Evolutionary conservation across 2,113 vertebrate genomes (phyloP).

Genomic region (Catharus minimus): DNA sequence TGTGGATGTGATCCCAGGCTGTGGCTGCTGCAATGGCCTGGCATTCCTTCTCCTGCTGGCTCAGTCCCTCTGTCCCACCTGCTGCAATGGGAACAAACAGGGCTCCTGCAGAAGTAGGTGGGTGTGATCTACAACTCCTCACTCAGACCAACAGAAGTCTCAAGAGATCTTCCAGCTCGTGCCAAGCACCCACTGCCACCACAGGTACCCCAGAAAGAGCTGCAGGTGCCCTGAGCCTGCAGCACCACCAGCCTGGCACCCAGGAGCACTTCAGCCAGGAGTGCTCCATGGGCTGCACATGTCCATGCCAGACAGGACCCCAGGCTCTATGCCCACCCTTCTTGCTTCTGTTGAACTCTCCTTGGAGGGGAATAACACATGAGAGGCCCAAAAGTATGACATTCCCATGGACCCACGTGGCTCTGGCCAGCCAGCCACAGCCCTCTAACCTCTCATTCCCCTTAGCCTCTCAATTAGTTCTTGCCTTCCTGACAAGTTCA

Average conservation of each 20-base stretch:
- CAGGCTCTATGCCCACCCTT: background rate
- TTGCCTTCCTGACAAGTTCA: constrained; percentile 49
- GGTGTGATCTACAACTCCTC: background rate
- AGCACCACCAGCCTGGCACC: background rate
- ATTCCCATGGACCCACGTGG: background rate
- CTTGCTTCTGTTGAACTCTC: background rate
- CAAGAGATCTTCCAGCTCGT: background rate
- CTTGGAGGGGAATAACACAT: background rate
- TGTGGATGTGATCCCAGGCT: fast-evolving
- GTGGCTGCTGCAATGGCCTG: background rate
- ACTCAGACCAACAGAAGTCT: background rate
- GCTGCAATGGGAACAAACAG: background rate
- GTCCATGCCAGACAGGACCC: background rate
- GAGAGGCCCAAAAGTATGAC: background rate
- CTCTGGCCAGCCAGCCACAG: background rate
- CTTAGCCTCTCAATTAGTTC: constrained; percentile 15
- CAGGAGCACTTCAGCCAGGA: background rate
- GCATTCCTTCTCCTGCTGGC: too few relatives aligned
- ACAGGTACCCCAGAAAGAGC: background rate
- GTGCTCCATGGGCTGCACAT: background rate
- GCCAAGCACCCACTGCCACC: background rate
- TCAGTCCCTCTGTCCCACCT: background rate
- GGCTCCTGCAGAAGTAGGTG: background rate
- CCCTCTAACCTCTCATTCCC: constrained; percentile 9
- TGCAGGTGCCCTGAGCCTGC: fast-evolving